These are phyloP conservation scores for Apis laboriosa DNA, from an alignment of 1,140 invertebrate species.

Conservation along the genomic window DNA sequence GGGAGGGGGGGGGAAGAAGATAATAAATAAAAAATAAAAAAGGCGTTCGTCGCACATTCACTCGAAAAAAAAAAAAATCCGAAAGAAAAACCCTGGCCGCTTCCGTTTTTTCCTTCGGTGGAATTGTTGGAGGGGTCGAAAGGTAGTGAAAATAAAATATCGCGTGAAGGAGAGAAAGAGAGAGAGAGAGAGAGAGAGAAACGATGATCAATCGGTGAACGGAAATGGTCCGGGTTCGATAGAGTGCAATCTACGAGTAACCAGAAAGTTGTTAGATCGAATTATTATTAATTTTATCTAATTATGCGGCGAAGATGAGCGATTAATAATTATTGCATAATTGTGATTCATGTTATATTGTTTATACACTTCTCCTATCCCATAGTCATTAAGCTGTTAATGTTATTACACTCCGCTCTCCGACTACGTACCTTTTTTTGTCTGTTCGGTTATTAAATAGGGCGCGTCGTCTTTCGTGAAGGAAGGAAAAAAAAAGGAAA, in stretches of 20 bases:
- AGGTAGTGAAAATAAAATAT: background rate
- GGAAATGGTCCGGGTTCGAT: slow-evolving; percentile 65
- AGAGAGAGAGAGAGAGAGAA: slow-evolving; percentile 8
- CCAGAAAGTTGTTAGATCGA: slow-evolving; percentile 76
- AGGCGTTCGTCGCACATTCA: slow-evolving; percentile 60
- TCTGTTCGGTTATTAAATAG: slow-evolving; percentile 47
- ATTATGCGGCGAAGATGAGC: slow-evolving; percentile 56
- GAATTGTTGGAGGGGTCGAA: background rate
- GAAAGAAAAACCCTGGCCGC: slow-evolving; percentile 63
- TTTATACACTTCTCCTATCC: slow-evolving; percentile 77
- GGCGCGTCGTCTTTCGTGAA: slow-evolving; percentile 41
- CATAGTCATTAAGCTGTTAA: slow-evolving; percentile 80
- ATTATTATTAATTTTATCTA: slow-evolving; percentile 73
- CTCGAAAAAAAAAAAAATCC: slow-evolving; percentile 67
- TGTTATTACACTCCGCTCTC: slow-evolving; percentile 75
- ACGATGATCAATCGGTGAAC: slow-evolving; percentile 54
- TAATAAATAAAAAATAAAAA: background rate
- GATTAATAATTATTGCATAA: slow-evolving; percentile 75
- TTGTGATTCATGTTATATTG: slow-evolving; percentile 80
- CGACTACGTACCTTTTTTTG: slow-evolving; percentile 61
- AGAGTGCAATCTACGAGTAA: slow-evolving; percentile 80
- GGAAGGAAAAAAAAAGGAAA: slow-evolving; percentile 32
- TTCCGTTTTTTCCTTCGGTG: slow-evolving; percentile 52
- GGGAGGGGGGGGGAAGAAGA: slow-evolving; percentile 4
- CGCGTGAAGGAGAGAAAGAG: background rate